Evolutionary conservation across 2,888 invertebrate genomes (phyloP).

Genomic region (Serripes groenlandicus): DNA sequence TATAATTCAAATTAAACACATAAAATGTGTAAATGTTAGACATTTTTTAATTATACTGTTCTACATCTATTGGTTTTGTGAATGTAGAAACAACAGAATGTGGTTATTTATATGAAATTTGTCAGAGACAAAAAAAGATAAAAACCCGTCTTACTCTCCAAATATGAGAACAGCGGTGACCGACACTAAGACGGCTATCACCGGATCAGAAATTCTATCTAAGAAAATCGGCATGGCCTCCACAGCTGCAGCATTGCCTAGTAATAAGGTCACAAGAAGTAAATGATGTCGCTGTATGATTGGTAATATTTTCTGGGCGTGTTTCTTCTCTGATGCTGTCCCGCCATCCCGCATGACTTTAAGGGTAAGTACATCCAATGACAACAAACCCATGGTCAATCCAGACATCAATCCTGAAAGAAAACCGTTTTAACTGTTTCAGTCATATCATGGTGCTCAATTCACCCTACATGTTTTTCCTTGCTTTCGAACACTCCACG

Average conservation of each 20-base stretch:
- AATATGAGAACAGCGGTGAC: slow-evolving; percentile 85
- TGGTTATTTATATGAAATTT: neutral
- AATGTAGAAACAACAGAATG: too few species aligned
- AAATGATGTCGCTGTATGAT: slow-evolving; percentile 84
- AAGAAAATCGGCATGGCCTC: slow-evolving; percentile 86
- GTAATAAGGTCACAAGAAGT: slow-evolving; percentile 84
- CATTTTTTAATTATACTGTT: too few species aligned
- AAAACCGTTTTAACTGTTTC: neutral
- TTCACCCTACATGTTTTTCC: too few species aligned
- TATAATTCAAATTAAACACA: too few species aligned
- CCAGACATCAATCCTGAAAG: slow-evolving; percentile 85
- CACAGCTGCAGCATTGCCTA: slow-evolving; percentile 85
- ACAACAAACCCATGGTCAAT: slow-evolving; percentile 85
- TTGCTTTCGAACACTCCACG: too few species aligned
- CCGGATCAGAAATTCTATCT: slow-evolving; percentile 83
- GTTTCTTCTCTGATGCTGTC: slow-evolving; percentile 77
- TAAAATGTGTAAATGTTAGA: too few species aligned
- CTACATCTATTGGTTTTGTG: too few species aligned
- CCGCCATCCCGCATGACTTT: slow-evolving; percentile 84
- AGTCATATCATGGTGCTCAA: too few species aligned
- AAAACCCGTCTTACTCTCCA: slow-evolving; percentile 87
- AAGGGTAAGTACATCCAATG: slow-evolving; percentile 84
- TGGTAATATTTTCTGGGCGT: slow-evolving; percentile 84
- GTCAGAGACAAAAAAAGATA: slow-evolving; percentile 28
- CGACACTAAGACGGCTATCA: slow-evolving; percentile 84